Evolutionary conservation across 1,140 invertebrate species (phyloP), one percentile per base, ranked within the genome.

Genomic region (Anthonomus grandis): DNA sequence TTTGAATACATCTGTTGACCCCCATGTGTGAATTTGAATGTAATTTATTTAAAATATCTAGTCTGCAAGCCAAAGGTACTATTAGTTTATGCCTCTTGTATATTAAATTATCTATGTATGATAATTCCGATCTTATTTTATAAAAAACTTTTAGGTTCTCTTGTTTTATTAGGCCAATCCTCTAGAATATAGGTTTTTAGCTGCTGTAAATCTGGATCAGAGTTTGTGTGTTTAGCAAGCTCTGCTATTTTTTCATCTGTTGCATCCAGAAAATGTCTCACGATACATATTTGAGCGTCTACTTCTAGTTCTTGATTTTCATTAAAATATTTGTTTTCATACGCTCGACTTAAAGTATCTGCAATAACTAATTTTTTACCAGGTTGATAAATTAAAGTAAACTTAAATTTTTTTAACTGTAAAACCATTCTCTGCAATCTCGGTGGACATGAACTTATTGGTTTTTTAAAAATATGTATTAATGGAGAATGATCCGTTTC

Each of bases 341-440:
- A 44, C 22, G 54, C 59, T 41, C 61, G 31, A 9, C 72, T 65
- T 51, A 71, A 62, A 37, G 67, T 66, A 70, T 76, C 71, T 60
- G 68, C 68, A 21, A 68, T 52, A 24, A 62, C 24, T 57, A 76
- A 68, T 12, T 65, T 18, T 67, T 65, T 13, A 64, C 38, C 15
- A 12, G 15, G 15, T 17, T 39, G 60, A 61, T 63, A 69, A 22
- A 57, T 39, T 23, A 70, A 18, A 5, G 34, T 23, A 38, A 67
- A 54, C 18, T 67, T 27, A 58, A 63, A 70, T 25, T 53, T 57
- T 53, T 64, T 59, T 8, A 69, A 48, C 47, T 49, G 22, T 10
- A 70, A 22, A 13, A 62, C 4, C 60, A 68, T 66, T 46, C 59
- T 34, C 58, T 68, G 66, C 46, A 69, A 31, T 17, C 66, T 34